Conservation (phyloP, 2,797 vertebrate species). For the Adrianichthys oophorus region DNA sequence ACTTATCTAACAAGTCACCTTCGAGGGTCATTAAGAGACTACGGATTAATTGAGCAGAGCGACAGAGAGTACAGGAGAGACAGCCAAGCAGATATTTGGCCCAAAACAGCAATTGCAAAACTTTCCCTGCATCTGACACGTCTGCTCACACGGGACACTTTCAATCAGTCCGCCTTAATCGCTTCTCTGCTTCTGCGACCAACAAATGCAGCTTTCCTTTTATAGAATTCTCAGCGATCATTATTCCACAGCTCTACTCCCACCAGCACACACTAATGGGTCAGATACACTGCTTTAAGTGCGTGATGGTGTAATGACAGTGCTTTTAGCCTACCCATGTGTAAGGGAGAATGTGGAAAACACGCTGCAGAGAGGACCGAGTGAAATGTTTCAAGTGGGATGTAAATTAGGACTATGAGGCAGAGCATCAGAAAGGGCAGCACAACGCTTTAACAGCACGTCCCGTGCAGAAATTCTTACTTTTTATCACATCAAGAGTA, state of each 20-base stretch:
- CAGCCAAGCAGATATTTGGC: slow-evolving; percentile 70
- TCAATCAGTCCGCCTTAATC: slow-evolving; percentile 72
- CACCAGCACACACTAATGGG: slow-evolving; percentile 69
- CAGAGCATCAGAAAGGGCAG: slow-evolving; percentile 32
- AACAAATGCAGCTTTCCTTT: slow-evolving; percentile 71
- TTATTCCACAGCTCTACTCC: slow-evolving; percentile 66
- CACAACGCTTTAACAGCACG: slow-evolving; percentile 15
- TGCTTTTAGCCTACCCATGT: slow-evolving; percentile 67
- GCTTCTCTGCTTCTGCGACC: slow-evolving; percentile 60
- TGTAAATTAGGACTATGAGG: slow-evolving; percentile 55
- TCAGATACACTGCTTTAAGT: slow-evolving; percentile 60
- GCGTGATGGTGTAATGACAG: slow-evolving; percentile 65
- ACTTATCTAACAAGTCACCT: slow-evolving; percentile 83
- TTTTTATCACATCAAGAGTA: slow-evolving; percentile 65
- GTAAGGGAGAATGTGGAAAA: slow-evolving; percentile 44
- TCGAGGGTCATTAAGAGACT: slow-evolving; percentile 82
- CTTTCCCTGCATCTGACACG: slow-evolving; percentile 63
- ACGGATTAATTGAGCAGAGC: slow-evolving; percentile 82
- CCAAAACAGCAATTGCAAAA: slow-evolving; percentile 74
- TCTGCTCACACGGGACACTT: slow-evolving; percentile 65
- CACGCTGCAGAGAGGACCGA: slow-evolving; percentile 45
- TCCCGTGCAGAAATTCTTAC: slow-evolving; percentile 48
- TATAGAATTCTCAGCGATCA: slow-evolving; percentile 71
- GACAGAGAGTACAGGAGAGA: slow-evolving; percentile 42
- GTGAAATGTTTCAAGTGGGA: slow-evolving; percentile 58